These are phyloP conservation scores for Helleia helle DNA, from an alignment of 2,888 invertebrate species.

Conservation along the genomic window DNA sequence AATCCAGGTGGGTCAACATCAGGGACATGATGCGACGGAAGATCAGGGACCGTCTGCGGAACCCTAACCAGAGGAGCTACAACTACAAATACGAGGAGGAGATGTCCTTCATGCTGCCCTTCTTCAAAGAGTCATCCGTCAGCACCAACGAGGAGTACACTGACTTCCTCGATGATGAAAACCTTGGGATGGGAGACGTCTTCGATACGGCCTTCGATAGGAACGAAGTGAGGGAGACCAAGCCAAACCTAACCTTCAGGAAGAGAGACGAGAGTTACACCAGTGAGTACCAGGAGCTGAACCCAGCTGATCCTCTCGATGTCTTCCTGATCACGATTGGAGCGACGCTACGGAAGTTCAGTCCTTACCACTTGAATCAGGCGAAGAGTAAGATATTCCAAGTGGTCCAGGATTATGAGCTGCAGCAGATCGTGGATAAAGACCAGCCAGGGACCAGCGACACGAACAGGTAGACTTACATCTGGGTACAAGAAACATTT, in stretches of 20 bases:
- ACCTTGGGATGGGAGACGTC: slow-evolving; percentile 29
- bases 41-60: slow-evolving; percentile 38
- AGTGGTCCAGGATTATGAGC: slow-evolving; percentile 59
- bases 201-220: slow-evolving; percentile 20
- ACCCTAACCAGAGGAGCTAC: slow-evolving; percentile 36
- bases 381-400: slow-evolving; percentile 63
- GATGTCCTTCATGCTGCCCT: slow-evolving; percentile 46
- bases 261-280: slow-evolving; percentile 26
- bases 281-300: slow-evolving; percentile 34
- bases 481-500: too few relatives aligned
- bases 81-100: slow-evolving; percentile 58
- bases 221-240: slow-evolving; percentile 26
- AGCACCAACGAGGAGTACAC: slow-evolving; percentile 32
- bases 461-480: slow-evolving; percentile 25
- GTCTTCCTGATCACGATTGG: slow-evolving; percentile 55
- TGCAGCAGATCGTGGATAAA: slow-evolving; percentile 49
- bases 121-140: slow-evolving; percentile 34
- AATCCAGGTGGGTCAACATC: slow-evolving; percentile 57
- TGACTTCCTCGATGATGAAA: slow-evolving; percentile 38
- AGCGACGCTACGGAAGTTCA: slow-evolving; percentile 46
- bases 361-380: slow-evolving; percentile 54
- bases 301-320: slow-evolving; percentile 45
- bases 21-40: slow-evolving; percentile 57
- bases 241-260: slow-evolving; percentile 27
- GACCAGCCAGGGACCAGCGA: slow-evolving; percentile 31